Percentiles rank a stretch among this genome's conserved stretches.
Evolutionary conservation across 2,797 vertebrate genomes (phyloP).

Genomic region (Holocentrus rufus): DNA sequence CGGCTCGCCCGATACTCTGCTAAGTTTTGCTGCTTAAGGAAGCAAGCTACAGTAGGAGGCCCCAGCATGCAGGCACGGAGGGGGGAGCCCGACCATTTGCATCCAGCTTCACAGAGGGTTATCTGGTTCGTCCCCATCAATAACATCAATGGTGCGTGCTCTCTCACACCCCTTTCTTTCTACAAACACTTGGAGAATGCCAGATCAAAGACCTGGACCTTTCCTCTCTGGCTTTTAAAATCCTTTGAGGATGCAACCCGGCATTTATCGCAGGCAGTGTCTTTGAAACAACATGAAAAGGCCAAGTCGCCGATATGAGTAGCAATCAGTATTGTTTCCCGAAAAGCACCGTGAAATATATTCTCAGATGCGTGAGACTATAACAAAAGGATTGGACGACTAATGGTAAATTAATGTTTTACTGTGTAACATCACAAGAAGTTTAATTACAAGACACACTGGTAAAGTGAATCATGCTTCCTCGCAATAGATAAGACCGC

Average conservation of each 20-base stretch:
- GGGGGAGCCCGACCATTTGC: conserved; percentile 56
- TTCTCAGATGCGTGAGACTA: neutral
- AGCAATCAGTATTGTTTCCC: conserved; percentile 14
- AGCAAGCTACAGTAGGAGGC: conserved; percentile 21
- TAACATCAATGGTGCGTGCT: conserved; percentile 44
- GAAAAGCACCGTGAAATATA: conserved; percentile 22
- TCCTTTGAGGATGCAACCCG: conserved; percentile 65
- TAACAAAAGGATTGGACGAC: conserved; percentile 14
- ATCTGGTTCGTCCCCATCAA: conserved; percentile 50
- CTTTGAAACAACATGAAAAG: conserved; percentile 76
- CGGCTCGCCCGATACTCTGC: conserved; percentile 29
- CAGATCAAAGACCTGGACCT: conserved; percentile 75
- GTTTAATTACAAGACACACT: neutral
- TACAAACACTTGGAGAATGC: conserved; percentile 58
- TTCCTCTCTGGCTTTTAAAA: conserved; percentile 67
- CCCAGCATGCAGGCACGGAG: conserved; percentile 24
- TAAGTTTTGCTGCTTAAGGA: conserved; percentile 19
- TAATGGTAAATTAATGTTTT: conserved; percentile 3
- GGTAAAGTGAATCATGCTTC: neutral
- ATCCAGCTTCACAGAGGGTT: conserved; percentile 40
- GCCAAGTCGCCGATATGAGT: conserved; percentile 32
- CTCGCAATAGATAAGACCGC: neutral
- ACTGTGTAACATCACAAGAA: neutral
- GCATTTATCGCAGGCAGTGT: conserved; percentile 67
- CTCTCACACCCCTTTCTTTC: conserved; percentile 60